Evolutionary conservation across 2,888 invertebrate genomes (phyloP), one percentile per base, ranked within the genome.

Genomic region (Alloplasta piceator): DNA sequence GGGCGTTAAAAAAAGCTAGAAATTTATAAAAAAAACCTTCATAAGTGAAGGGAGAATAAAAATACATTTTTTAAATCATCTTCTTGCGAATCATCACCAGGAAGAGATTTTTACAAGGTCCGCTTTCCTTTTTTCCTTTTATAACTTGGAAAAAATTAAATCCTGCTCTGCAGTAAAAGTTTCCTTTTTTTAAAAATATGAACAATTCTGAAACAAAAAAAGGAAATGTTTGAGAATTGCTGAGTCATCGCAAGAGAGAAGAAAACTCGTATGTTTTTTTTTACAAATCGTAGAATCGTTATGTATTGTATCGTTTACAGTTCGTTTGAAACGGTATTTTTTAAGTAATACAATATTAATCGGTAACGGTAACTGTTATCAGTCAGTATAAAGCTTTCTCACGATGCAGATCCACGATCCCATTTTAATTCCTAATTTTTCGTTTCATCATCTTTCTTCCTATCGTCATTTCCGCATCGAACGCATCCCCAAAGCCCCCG

Each of bases 251-350:
- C 26, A 26, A 26, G 16, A 60, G 64, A 43, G 61, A 63, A 56
- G 36, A 81, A 83, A 38, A 41, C 3, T 26, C 26, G 26, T 26
- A 26, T 73, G 39, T 71, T 64, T 56, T 68, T 66, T 85, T 80
- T 71, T 89, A 89, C 66, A 89, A 89, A 89, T 80, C 74, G 78
- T 87, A 86, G 78, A 88, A 83, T 86, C 82, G 81, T 82, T 87
- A 85, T 87, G 85, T 87, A 87, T 85, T 78, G 50, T 50, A 60
- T 75, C 64, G 66, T 60, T 75, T 66, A 64, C 70, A 71, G 58
- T 75, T 75, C 56, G 41, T 58, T 63, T 64, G 56, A 38, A 70
- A 72, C 55, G 64, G 58, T 75, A 75, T 60, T 82, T 82, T 26
- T 26, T 82, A 85, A 84, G 83, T 84, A 85, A 83, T 83, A 83